These are phyloP conservation scores for Diadegma fenestrale DNA, from an alignment of 2,888 invertebrate species.

Conservation along the genomic window DNA sequence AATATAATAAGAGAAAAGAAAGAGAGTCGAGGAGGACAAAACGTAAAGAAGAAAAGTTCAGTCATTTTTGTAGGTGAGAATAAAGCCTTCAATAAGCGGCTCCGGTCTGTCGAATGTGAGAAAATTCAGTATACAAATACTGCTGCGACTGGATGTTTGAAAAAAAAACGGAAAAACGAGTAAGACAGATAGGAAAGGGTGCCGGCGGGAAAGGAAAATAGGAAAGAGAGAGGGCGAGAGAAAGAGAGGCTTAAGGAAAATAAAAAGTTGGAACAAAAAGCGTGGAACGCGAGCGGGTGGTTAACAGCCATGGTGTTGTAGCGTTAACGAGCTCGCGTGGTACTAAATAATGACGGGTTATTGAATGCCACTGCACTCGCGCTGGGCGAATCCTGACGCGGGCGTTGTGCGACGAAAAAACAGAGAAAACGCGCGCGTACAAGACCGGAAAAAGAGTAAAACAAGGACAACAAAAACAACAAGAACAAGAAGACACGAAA, in stretches of 20 bases:
- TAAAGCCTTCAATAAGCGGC: conserved; percentile 19
- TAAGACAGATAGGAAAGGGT: background rate
- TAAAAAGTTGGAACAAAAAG: conserved; percentile 44
- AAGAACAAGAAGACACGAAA: conserved; percentile 9
- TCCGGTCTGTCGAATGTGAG: conserved; percentile 13
- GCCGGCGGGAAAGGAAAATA: conserved; percentile 23
- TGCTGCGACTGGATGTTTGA: background rate
- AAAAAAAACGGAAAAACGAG: conserved; percentile 1
- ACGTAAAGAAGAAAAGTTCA: background rate
- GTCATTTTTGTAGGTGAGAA: background rate
- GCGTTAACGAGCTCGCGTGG: conserved; percentile 64
- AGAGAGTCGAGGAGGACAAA: background rate
- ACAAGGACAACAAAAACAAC: conserved; percentile 18
- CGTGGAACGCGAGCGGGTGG: conserved; percentile 45
- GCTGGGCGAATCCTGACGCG: conserved; percentile 46
- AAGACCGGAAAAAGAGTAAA: conserved; percentile 27
- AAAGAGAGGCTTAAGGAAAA: background rate
- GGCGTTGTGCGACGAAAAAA: conserved; percentile 41
- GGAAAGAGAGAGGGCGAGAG: background rate
- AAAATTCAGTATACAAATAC: conserved; percentile 37
- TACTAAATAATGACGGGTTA: conserved; percentile 63
- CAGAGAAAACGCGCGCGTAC: conserved; percentile 30
- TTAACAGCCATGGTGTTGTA: conserved; percentile 52
- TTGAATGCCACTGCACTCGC: conserved; percentile 58
- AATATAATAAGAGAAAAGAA: background rate